Percentiles rank a stretch among this genome's conserved stretches.
Conservation (phyloP, 2,113 vertebrate species). For the Campylorhamphus procurvoides region DNA sequence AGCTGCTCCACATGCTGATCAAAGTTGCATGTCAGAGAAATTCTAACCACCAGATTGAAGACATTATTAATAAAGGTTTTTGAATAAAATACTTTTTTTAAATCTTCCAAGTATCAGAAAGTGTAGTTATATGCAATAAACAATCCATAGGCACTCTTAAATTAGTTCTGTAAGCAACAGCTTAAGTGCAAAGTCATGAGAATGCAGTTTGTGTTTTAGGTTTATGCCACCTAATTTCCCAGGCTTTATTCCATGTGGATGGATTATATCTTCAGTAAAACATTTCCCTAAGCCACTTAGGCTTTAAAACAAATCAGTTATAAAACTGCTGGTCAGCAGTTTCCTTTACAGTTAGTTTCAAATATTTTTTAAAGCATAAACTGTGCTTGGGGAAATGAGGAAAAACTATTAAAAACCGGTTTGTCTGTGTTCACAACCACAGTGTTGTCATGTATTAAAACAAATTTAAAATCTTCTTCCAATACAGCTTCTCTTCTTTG, state of each 20-base stretch:
- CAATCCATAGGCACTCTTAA: neutral
- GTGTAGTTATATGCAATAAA: neutral
- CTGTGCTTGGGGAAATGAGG: neutral
- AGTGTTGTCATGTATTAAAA: neutral
- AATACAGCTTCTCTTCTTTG: neutral
- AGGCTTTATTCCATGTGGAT: slow-evolving; percentile 47
- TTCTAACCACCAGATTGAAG: neutral
- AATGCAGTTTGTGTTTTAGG: slow-evolving; percentile 32
- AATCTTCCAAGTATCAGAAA: neutral
- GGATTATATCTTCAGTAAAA: slow-evolving; percentile 49
- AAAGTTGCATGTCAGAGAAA: neutral
- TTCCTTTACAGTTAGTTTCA: slow-evolving; percentile 46
- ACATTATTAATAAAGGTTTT: neutral
- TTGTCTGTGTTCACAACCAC: neutral
- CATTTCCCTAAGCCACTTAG: slow-evolving; percentile 52
- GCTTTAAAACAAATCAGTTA: slow-evolving; percentile 64
- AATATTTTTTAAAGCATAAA: slow-evolving; percentile 42
- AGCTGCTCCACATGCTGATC: neutral
- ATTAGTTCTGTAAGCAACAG: slow-evolving; percentile 31
- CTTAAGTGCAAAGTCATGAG: slow-evolving; percentile 55
- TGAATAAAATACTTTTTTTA: neutral
- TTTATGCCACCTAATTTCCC: slow-evolving; percentile 58
- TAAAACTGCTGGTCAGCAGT: slow-evolving; percentile 60
- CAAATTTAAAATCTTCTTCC: neutral
- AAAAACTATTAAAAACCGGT: neutral